Percentiles rank a stretch among this genome's conserved stretches.
These are phyloP conservation scores for Platorchestia sp. DNA, from an alignment of 1,140 invertebrate genomes.

Conservation along the genomic window DNA sequence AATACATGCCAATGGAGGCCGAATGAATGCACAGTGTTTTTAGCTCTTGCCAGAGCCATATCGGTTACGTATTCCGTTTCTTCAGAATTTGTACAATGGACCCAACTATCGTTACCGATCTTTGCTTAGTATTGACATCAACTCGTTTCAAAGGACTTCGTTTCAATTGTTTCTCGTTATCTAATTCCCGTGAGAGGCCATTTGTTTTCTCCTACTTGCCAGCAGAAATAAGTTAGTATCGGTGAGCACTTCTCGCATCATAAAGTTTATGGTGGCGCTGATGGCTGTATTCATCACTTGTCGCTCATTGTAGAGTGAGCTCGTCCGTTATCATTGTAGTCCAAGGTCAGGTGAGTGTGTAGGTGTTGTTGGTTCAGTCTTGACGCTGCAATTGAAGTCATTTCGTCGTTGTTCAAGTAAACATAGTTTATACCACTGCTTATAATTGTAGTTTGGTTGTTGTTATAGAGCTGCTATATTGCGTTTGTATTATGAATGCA, in stretches of 20 bases:
- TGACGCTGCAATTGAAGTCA: not conserved
- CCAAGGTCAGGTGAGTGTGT: not conserved
- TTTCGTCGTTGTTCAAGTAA: not conserved
- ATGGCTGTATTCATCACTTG: not conserved
- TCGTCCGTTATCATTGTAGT: not conserved
- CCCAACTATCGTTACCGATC: not conserved
- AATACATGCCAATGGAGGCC: not conserved
- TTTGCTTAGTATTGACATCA: not conserved
- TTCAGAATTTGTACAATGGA: not conserved
- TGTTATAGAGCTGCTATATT: constrained; percentile 9
- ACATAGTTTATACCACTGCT: constrained; percentile 8
- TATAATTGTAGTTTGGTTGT: not conserved
- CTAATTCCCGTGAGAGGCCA: not conserved
- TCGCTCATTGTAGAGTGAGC: not conserved
- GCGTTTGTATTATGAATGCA: not conserved
- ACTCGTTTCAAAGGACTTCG: not conserved
- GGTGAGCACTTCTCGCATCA: not conserved
- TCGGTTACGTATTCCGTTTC: not conserved
- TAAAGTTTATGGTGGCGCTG: not conserved
- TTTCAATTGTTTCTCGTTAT: not conserved
- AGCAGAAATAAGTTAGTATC: not conserved
- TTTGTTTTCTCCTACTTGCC: not conserved
- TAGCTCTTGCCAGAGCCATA: not conserved
- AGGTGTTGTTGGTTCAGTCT: constrained; percentile 7
- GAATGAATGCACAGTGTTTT: not conserved